Conservation (phyloP, 2,888 invertebrate species). For the Orchesella flavescens region DNA sequence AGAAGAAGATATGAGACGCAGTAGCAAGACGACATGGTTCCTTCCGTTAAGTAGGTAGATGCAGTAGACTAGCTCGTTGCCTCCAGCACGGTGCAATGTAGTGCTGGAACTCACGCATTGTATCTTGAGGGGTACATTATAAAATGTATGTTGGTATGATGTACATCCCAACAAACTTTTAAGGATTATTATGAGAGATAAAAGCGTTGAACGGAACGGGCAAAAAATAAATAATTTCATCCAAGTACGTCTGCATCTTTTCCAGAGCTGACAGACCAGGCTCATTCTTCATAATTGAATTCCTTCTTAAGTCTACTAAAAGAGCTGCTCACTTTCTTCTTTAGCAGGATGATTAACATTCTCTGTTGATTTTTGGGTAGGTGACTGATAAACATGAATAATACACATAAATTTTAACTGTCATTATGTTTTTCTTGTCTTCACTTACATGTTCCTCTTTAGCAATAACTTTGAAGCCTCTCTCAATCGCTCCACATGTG, state of each 20-base stretch:
- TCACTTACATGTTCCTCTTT: not conserved
- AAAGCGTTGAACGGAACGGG: not conserved
- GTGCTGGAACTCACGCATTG: no score
- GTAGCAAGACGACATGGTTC: not conserved
- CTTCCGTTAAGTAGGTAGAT: not conserved
- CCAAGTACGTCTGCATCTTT: not conserved
- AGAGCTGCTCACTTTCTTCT: not conserved
- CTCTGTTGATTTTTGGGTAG: slow-evolving; percentile 21
- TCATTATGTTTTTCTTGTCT: slow-evolving; percentile 19
- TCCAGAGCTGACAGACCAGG: no score
- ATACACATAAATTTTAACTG: slow-evolving; percentile 40
- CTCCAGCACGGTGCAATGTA: no score
- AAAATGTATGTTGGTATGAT: no score
- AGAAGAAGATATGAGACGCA: not conserved
- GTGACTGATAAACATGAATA: slow-evolving; percentile 39
- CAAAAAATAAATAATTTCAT: not conserved
- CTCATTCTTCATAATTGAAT: slow-evolving; percentile 16
- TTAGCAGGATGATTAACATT: slow-evolving; percentile 44
- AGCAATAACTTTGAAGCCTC: no score
- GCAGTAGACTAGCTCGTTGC: no score
- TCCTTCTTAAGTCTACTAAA: not conserved
- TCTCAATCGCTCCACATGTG: not conserved
- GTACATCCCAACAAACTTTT: no score
- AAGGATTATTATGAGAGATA: not conserved
- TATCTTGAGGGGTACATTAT: no score